These are phyloP conservation scores for Alfaro cultratus DNA, from an alignment of 2,797 vertebrate genomes.

Conservation along the genomic window DNA sequence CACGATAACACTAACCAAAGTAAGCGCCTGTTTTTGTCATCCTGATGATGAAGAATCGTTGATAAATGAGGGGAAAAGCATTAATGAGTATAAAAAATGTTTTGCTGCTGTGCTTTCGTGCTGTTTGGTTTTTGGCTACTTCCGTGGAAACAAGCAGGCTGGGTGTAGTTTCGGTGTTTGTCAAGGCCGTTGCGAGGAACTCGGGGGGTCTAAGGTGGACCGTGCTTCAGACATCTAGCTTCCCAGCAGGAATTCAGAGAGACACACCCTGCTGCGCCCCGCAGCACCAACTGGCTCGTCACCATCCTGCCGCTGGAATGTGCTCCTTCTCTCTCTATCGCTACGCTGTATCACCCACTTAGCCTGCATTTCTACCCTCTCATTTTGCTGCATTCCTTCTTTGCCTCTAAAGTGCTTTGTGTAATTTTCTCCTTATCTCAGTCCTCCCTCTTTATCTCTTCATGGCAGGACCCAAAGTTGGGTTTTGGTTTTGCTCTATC, in stretches of 20 bases:
- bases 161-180: constrained; percentile 15
- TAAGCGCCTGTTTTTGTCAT: constrained; percentile 67
- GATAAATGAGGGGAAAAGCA: not conserved
- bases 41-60: too few species aligned
- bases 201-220: constrained; percentile 15
- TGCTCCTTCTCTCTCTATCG: constrained; percentile 44
- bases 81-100: too few species aligned
- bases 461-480: constrained; percentile 85
- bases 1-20: constrained; percentile 88
- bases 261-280: constrained; percentile 72
- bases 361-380: constrained; percentile 11
- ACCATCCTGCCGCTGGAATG: constrained; percentile 66
- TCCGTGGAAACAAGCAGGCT: not conserved
- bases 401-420: not conserved
- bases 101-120: not conserved
- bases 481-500: constrained; percentile 97
- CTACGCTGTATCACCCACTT: constrained; percentile 28
- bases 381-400: constrained; percentile 34
- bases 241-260: constrained; percentile 62
- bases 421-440: not conserved
- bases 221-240: constrained; percentile 40
- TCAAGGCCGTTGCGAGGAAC: constrained; percentile 10
- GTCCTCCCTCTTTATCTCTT: not conserved
- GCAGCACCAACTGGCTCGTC: constrained; percentile 37
- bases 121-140: constrained; percentile 1